Evolutionary conservation across 2,797 vertebrate species (phyloP).

Genomic region (Acanthurus lineatus): DNA sequence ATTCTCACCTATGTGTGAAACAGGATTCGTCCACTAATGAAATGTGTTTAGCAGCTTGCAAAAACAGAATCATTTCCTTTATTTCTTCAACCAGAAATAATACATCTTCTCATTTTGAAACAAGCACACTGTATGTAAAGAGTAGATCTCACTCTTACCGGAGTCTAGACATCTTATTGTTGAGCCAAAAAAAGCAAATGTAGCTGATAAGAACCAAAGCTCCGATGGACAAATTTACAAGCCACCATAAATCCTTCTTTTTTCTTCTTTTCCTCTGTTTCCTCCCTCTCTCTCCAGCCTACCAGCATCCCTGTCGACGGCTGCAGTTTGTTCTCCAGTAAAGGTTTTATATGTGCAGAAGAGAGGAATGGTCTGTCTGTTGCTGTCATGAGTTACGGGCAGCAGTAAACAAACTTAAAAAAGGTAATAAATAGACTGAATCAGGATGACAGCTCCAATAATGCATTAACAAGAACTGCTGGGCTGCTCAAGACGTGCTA

Average conservation of each 20-base stretch:
- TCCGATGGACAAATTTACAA: slow-evolving; percentile 80
- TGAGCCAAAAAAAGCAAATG: slow-evolving; percentile 48
- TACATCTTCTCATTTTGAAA: slow-evolving; percentile 35
- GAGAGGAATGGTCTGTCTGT: slow-evolving; percentile 79
- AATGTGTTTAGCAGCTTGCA: slow-evolving; percentile 37
- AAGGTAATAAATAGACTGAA: slow-evolving; percentile 79
- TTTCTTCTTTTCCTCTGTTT: slow-evolving; percentile 51
- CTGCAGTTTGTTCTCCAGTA: slow-evolving; percentile 83
- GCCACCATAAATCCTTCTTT: slow-evolving; percentile 74
- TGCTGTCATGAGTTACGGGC: slow-evolving; percentile 75
- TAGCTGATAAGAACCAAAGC: slow-evolving; percentile 54
- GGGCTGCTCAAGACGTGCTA: slow-evolving; percentile 34
- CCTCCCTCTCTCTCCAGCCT: slow-evolving; percentile 9
- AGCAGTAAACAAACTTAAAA: slow-evolving; percentile 82
- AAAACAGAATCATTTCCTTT: slow-evolving; percentile 37
- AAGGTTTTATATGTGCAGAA: slow-evolving; percentile 82
- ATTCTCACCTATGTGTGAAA: slow-evolving; percentile 37
- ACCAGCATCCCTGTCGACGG: slow-evolving; percentile 54
- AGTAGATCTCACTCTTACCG: slow-evolving; percentile 19
- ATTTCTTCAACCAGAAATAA: slow-evolving; percentile 23
- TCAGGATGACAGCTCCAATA: slow-evolving; percentile 72
- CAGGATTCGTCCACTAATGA: slow-evolving; percentile 40
- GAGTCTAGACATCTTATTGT: slow-evolving; percentile 38
- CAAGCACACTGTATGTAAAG: slow-evolving; percentile 8
- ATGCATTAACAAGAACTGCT: slow-evolving; percentile 69